A percentile compares a stretch with the other conserved stretches of the same genome.
Evolutionary conservation across 2,888 invertebrate genomes (phyloP).

Genomic region (Melangyna quadrimaculata): DNA sequence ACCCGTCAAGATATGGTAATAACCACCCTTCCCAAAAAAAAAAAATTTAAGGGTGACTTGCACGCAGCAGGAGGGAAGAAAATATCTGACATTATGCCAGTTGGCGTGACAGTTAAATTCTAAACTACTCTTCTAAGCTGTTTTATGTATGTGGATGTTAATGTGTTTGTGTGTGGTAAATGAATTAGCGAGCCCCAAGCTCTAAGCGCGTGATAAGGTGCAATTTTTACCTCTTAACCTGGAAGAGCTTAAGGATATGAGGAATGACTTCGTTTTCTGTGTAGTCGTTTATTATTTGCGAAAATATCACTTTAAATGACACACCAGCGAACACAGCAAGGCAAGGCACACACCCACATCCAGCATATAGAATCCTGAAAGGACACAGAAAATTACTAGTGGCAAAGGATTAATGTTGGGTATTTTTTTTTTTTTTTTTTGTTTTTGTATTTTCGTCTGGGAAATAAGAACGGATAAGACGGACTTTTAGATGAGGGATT

Average conservation of each 20-base stretch:
- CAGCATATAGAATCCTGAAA: not conserved
- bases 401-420: slow-evolving; percentile 50
- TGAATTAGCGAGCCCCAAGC: slow-evolving; percentile 43
- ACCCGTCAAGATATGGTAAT: slow-evolving; percentile 72
- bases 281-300: slow-evolving; percentile 62
- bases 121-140: slow-evolving; percentile 20
- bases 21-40: not conserved
- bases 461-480: slow-evolving; percentile 22
- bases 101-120: slow-evolving; percentile 70
- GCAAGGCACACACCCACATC: not conserved
- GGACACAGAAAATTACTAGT: slow-evolving; percentile 39
- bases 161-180: slow-evolving; percentile 22
- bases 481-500: slow-evolving; percentile 52
- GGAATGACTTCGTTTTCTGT: slow-evolving; percentile 25
- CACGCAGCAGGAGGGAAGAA: slow-evolving; percentile 33
- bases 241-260: slow-evolving; percentile 12
- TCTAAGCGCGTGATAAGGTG: slow-evolving; percentile 61
- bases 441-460: not conserved
- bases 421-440: not conserved
- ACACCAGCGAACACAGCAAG: not conserved
- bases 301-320: slow-evolving; percentile 69
- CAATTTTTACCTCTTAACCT: slow-evolving; percentile 46
- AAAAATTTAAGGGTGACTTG: not conserved
- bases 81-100: slow-evolving; percentile 68
- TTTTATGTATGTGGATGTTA: not conserved